phyloP scores from a whole-genome alignment of 2,888 invertebrate genomes.

The Sinopyrophorus schimmeli region DNA sequence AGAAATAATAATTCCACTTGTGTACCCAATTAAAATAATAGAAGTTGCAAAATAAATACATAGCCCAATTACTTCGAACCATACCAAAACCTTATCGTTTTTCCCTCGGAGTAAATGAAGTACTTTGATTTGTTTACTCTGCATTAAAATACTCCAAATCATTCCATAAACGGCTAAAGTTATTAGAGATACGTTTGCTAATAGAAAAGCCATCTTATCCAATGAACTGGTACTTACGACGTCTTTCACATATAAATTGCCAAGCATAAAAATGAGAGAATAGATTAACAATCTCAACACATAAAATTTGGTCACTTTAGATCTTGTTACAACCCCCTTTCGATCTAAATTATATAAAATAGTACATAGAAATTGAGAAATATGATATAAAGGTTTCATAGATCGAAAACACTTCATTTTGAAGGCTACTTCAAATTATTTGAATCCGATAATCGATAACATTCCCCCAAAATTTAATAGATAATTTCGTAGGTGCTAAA shows the following conservation, averaged over 20 bases:
- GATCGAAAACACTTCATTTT: too few species aligned
- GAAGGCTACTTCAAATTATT: too few species aligned
- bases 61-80: neutral
- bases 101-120: neutral
- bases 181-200: constrained; percentile 3
- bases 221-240: constrained; percentile 5
- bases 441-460: too few species aligned
- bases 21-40: neutral
- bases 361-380: constrained; percentile 4
- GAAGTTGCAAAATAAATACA: neutral
- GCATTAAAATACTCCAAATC: constrained; percentile 3
- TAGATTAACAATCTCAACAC: neutral
- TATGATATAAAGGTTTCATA: constrained; percentile 3
- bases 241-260: constrained; percentile 5
- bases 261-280: neutral
- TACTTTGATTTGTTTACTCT: constrained; percentile 1
- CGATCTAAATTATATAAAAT: neutral
- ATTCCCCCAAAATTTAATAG: too few species aligned
- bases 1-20: neutral
- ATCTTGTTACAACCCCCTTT: neutral
- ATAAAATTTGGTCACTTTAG: constrained; percentile 1
- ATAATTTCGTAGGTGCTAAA: too few species aligned
- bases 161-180: constrained; percentile 3
- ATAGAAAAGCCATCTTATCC: constrained; percentile 8
- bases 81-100: neutral